Evolutionary conservation across 2,888 invertebrate genomes (phyloP).

Genomic region (Stenichneumon culpator): DNA sequence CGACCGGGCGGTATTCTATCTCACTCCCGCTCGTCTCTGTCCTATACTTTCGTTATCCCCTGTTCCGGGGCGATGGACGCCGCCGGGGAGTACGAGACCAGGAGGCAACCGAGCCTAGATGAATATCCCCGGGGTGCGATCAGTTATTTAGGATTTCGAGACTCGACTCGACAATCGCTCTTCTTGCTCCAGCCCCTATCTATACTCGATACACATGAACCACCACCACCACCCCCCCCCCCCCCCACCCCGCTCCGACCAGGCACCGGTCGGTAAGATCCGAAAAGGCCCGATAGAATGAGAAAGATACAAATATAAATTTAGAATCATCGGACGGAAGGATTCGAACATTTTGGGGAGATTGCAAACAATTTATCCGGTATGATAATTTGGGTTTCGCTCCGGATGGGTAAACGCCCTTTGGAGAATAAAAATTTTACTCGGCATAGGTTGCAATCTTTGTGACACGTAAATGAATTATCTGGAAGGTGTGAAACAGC

Average conservation of each 20-base stretch:
- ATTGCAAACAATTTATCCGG: too few species aligned
- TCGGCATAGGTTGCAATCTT: too few species aligned
- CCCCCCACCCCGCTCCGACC: too few species aligned
- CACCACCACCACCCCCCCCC: neutral
- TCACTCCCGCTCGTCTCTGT: constrained; percentile 32
- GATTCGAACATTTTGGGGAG: too few species aligned
- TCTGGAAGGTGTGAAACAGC: too few species aligned
- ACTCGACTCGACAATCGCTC: constrained; percentile 66
- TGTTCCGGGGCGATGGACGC: constrained; percentile 47
- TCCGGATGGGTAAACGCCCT: too few species aligned
- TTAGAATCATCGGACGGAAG: neutral
- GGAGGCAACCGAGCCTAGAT: constrained; percentile 62
- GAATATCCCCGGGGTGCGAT: constrained; percentile 76
- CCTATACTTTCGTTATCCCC: constrained; percentile 20
- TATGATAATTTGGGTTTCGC: too few species aligned
- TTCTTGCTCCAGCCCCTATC: constrained; percentile 13
- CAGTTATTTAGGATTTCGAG: constrained; percentile 80
- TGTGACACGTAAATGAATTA: too few species aligned
- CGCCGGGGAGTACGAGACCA: constrained; percentile 51
- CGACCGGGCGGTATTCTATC: constrained; percentile 41
- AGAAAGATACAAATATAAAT: neutral
- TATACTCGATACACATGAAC: neutral
- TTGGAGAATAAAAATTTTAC: too few species aligned
- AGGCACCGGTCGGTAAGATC: neutral
- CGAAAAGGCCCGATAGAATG: neutral